Base-by-base conservation (phyloP, 2,888 invertebrate species). In the Tetragnatha montana region DNA sequence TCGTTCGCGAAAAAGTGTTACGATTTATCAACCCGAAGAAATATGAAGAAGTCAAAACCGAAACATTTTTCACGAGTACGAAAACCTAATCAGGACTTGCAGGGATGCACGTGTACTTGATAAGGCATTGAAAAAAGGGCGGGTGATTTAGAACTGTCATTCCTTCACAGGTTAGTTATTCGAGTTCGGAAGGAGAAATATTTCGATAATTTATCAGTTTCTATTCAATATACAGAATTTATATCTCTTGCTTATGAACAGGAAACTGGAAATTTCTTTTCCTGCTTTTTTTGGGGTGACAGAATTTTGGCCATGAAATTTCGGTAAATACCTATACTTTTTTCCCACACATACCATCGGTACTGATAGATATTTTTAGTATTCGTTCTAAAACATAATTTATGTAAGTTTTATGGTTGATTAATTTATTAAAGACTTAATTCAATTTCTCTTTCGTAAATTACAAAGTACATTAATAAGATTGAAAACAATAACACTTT, bases 1-100 rank as follows among this genome's bases (percentile, higher is more conserved):
- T 60, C 60, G 60, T 68, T 50, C 75, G 51, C 47, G 12, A 22
- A 22, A 50, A 83, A 60, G 69, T 78, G 50, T 81, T 73, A 47
- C 81, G 73, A 73, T 84, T 78, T 84, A 84, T 84, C 76, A 76
- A 10, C 22, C 69, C 17, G 50, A 69, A 78, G 78, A 84, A 76
- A 76, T 69, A 84, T 78, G 84, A 78, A 78, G 50, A 84, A 84
- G 84, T 78, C 84, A 78, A 76, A 78, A 78, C 21, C 76, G 76
- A 49, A 84, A 78, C 84, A 76, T 76, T 84, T 84, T 78, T 76
- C 75, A 84, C 69, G n/a, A 84, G 69, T 78, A 76, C 68, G 76
- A 50, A 76, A 78, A 76, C 69, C 69, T 84, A 76, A 84, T 84
- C 84, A 78, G 70, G 78, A 78, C 60, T 17, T 22, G 60, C 17